Evolutionary conservation across 2,113 vertebrate genomes (phyloP).

Genomic region (Corapipo altera): DNA sequence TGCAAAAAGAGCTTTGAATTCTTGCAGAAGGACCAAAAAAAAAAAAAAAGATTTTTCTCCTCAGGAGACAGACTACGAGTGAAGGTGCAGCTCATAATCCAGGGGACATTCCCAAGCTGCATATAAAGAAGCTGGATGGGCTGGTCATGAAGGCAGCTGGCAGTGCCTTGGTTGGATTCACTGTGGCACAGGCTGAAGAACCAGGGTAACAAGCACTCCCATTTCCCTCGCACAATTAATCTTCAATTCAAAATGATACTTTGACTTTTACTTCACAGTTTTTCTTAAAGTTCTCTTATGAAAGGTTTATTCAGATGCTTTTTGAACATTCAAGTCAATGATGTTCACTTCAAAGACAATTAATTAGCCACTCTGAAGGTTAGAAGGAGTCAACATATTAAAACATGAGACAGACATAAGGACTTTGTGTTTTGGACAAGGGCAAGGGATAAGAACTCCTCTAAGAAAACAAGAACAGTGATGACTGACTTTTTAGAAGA

Average conservation of each 20-base stretch:
- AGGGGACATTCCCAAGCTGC: background rate
- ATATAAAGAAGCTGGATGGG: background rate
- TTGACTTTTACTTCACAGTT: background rate
- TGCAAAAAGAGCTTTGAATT: background rate
- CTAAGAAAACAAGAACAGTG: constrained; percentile 11
- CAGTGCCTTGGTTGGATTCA: accelerated
- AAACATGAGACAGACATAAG: background rate
- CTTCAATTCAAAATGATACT: background rate
- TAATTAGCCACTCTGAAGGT: constrained; percentile 12
- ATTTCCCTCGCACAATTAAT: background rate
- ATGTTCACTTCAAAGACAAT: constrained; percentile 1
- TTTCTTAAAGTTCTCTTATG: background rate
- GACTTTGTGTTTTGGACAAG: background rate
- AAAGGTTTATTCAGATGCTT: background rate
- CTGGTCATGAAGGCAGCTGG: background rate
- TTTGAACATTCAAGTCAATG: constrained; percentile 13
- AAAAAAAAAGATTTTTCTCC: background rate
- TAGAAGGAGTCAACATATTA: background rate
- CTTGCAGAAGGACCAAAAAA: background rate
- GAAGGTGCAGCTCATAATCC: background rate
- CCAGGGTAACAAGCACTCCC: background rate
- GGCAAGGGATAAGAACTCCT: background rate
- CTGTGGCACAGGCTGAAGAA: background rate
- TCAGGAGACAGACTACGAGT: background rate
- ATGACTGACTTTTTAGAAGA: constrained; percentile 25